Evolutionary conservation across 2,888 invertebrate genomes (phyloP), one percentile per base, ranked within the genome.

Genomic region (Aricia artaxerxes): DNA sequence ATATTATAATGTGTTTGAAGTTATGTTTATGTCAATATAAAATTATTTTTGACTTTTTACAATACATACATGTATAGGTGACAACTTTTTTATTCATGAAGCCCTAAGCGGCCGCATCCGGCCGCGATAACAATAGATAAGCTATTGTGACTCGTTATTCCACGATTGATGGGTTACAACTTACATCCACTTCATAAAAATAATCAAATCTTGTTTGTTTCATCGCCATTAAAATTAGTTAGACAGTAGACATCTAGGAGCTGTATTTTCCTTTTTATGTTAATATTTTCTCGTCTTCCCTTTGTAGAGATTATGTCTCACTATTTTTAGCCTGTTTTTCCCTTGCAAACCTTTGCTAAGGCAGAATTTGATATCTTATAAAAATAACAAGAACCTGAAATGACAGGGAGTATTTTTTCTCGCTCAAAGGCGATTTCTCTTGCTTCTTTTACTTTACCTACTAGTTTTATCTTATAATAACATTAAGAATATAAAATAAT

Each of bases 321-420:
- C 75, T 75, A 75, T 24, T 75, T 75, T 75, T 49, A 49, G 75
- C 75, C 24, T 49, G 24, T 49, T 44, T 44, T 49, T 44, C 49
- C 4, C 53, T 75, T 7, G 75, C 2, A 24, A 7, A 75, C 49
- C 49, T 75, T 75, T 31, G 44, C 49, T 1, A 24, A 75, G 38
- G 49, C 13, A 49, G 75, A 49, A 75, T 24, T 49, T 75, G 75
- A 75, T 75, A 75, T 44, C 49, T 75, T 75, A 6, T 75, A 49
- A 75, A 75, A 75, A 75, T 75, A 75, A 75, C 49, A 75, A 75
- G 44, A 31, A 24, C 11, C 75, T 75, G 49, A 49, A 44, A 75
- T 49, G 75, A 49, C 24, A 73, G 44, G 49, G 75, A 11, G 5
- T 24, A 75, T 49, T 75, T 75, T 73, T 75, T 75, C 38, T 73